Percentiles rank a stretch among this genome's conserved stretches.
These are phyloP conservation scores for Phrynocephalus guinanensis DNA, from an alignment of 2,797 vertebrate genomes.

Conservation along the genomic window DNA sequence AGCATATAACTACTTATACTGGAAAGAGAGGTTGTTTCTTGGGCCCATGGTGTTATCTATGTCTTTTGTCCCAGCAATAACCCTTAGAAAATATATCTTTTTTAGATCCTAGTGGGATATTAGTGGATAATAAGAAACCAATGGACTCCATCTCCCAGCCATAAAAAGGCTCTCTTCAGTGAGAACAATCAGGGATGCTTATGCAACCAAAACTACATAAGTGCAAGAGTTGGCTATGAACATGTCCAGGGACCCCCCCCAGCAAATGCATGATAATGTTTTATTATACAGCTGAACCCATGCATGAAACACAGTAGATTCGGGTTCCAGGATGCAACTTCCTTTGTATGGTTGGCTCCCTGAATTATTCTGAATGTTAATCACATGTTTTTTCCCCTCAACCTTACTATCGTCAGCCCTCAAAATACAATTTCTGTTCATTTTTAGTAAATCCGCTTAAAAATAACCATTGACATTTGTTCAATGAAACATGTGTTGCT, in stretches of 20 bases:
- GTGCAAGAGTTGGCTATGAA: neutral
- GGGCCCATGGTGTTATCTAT: neutral
- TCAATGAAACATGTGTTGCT: neutral
- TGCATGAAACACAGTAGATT: neutral
- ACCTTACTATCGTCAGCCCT: neutral
- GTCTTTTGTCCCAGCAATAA: neutral
- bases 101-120: neutral
- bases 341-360: neutral
- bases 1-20: neutral
- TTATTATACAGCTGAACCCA: neutral
- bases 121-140: neutral
- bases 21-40: neutral
- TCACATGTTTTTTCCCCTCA: neutral
- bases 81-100: neutral
- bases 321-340: too few species aligned
- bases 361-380: neutral
- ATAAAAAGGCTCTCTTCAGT: neutral
- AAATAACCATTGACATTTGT: neutral
- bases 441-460: conserved; percentile 7
- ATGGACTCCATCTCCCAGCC: neutral
- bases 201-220: neutral
- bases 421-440: neutral
- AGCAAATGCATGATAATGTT: neutral
- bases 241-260: neutral
- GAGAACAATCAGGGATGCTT: neutral